Conservation (phyloP, 1,140 invertebrate genomes). For the Brachionus koreanus region DNA sequence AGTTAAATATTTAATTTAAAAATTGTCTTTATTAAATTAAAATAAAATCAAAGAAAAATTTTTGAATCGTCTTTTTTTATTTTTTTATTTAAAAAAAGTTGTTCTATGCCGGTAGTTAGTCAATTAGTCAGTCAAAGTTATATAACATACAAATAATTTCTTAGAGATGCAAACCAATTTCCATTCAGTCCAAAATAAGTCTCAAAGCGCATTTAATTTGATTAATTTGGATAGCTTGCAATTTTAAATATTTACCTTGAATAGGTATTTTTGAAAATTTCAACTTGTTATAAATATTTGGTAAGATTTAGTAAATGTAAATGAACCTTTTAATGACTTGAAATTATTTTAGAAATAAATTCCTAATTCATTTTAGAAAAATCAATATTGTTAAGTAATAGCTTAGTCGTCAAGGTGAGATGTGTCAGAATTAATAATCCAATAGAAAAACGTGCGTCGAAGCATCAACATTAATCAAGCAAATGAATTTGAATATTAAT, state of each 20-base stretch:
- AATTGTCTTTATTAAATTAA: too few relatives aligned
- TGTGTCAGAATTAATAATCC: background rate
- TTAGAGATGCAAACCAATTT: background rate
- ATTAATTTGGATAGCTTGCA: background rate
- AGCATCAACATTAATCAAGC: background rate
- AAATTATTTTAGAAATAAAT: background rate
- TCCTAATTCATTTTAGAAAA: background rate
- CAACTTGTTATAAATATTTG: background rate
- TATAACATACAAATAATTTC: background rate
- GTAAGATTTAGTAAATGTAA: background rate
- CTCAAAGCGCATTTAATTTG: background rate
- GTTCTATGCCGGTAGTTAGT: background rate
- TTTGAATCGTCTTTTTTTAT: too few relatives aligned
- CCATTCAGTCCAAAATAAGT: background rate
- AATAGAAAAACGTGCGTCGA: background rate
- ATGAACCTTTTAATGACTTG: background rate
- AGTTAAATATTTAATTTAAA: too few relatives aligned
- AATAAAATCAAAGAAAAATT: too few relatives aligned
- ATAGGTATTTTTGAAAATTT: background rate
- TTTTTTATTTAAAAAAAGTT: too few relatives aligned
- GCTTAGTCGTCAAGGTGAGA: background rate
- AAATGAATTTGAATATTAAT: background rate
- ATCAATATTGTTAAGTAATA: slow-evolving; percentile 1
- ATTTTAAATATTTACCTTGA: background rate
- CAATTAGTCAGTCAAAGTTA: background rate